Conservation (phyloP, 2,888 invertebrate genomes). For the Eristalis tenax region DNA sequence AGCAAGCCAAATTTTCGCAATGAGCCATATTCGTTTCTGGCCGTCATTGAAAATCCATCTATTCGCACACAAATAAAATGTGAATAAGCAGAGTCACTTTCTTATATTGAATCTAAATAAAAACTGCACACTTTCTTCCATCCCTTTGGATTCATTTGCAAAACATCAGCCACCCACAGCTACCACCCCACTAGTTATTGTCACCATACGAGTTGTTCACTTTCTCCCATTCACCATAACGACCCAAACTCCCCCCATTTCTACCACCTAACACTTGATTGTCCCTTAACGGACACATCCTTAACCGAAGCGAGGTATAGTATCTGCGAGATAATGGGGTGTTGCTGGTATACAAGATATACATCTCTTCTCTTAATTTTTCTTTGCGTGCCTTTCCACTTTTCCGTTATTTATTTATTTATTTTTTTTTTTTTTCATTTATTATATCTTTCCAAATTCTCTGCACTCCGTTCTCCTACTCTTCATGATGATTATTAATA, state of each 20-base stretch:
- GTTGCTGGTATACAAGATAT: constrained; percentile 49
- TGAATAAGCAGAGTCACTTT: constrained; percentile 42
- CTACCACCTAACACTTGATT: constrained; percentile 53
- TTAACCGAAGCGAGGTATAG: constrained; percentile 61
- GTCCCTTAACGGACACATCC: constrained; percentile 68
- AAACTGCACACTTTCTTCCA: constrained; percentile 57
- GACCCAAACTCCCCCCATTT: background rate
- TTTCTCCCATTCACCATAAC: background rate
- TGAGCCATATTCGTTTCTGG: constrained; percentile 28
- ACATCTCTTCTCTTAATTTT: constrained; percentile 67
- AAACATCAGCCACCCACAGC: constrained; percentile 42
- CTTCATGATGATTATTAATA: constrained; percentile 65
- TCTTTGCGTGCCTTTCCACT: constrained; percentile 19
- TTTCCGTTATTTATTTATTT: constrained; percentile 13
- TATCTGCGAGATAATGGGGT: constrained; percentile 58
- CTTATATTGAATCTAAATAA: constrained; percentile 65
- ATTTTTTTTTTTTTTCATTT: background rate
- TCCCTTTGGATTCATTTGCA: constrained; percentile 28
- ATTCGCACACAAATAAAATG: constrained; percentile 22
- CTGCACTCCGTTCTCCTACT: constrained; percentile 4
- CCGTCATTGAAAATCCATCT: constrained; percentile 54
- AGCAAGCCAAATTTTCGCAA: constrained; percentile 1
- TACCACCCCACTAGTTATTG: background rate
- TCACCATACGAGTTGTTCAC: background rate
- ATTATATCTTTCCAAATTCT: constrained; percentile 7